These are phyloP conservation scores for Alouatta palliata DNA, from an alignment of 2,113 vertebrate genomes.

Conservation along the genomic window DNA sequence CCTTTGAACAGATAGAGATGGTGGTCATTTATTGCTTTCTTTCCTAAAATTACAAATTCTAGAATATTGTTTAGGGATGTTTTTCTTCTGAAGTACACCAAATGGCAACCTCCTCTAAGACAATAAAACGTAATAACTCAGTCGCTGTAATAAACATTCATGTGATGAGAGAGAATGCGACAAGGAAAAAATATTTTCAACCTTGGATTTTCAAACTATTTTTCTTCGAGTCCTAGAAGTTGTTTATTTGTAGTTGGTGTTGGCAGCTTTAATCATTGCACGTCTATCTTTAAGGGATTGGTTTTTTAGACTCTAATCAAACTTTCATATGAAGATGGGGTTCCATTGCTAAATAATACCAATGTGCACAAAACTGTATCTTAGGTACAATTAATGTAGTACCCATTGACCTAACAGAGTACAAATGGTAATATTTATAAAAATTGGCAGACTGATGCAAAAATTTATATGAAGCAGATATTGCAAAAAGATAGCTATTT, in stretches of 20 bases:
- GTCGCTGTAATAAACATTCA: not conserved
- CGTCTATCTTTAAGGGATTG: not conserved
- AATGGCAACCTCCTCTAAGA: not conserved
- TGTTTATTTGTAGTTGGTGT: not conserved
- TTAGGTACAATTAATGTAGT: not conserved
- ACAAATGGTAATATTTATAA: not conserved
- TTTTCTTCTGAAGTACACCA: not conserved
- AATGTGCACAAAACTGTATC: not conserved
- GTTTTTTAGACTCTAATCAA: not conserved
- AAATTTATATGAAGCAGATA: not conserved
- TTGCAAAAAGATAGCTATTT: not conserved
- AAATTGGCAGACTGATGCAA: not conserved
- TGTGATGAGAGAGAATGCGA: not conserved
- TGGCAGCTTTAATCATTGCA: not conserved
- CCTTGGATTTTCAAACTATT: not conserved
- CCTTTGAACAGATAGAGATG: not conserved
- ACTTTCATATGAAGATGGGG: not conserved
- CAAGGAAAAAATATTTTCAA: not conserved
- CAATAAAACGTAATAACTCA: not conserved
- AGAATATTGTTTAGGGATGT: not conserved
- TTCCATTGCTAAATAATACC: not conserved
- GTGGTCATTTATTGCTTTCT: constrained; percentile 7
- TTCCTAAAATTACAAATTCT: constrained; percentile 29
- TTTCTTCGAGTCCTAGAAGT: not conserved
- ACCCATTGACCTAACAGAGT: not conserved